Evolutionary conservation across 2,888 invertebrate genomes (phyloP).

Genomic region (Hirtodrosophila trivittata): DNA sequence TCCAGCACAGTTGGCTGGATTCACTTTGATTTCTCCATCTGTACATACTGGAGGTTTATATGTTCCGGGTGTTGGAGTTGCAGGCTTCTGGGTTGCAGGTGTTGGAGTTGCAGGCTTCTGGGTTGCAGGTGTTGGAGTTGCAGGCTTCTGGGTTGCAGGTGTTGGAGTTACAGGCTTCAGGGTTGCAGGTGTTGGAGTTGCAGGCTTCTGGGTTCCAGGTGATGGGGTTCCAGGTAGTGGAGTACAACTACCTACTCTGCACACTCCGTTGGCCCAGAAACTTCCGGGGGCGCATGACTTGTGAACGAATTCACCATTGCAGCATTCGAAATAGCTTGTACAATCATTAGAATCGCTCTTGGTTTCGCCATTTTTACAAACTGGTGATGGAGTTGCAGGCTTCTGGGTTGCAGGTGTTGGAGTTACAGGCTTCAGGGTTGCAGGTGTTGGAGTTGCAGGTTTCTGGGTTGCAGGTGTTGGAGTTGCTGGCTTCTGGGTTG

Average conservation of each 20-base stretch:
- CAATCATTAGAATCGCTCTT: slow-evolving; percentile 37
- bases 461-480: no score
- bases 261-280: slow-evolving; percentile 45
- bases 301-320: slow-evolving; percentile 34
- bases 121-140: slow-evolving; percentile 3
- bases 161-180: neutral
- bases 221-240: neutral
- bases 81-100: neutral
- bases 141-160: slow-evolving; percentile 41
- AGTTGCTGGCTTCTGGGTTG: no score
- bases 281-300: slow-evolving; percentile 25
- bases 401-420: no score
- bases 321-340: slow-evolving; percentile 40
- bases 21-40: slow-evolving; percentile 15
- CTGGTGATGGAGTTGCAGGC: no score
- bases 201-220: neutral
- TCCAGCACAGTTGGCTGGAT: slow-evolving; percentile 55
- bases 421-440: no score
- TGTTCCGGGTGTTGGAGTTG: neutral
- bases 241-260: slow-evolving; percentile 4
- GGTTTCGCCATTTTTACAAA: slow-evolving; percentile 34
- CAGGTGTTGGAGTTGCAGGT: no score
- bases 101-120: neutral
- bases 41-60: no score
- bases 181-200: neutral